These are phyloP conservation scores for Brachypodius melanocephalos DNA, from an alignment of 2,113 vertebrate genomes.

Conservation along the genomic window DNA sequence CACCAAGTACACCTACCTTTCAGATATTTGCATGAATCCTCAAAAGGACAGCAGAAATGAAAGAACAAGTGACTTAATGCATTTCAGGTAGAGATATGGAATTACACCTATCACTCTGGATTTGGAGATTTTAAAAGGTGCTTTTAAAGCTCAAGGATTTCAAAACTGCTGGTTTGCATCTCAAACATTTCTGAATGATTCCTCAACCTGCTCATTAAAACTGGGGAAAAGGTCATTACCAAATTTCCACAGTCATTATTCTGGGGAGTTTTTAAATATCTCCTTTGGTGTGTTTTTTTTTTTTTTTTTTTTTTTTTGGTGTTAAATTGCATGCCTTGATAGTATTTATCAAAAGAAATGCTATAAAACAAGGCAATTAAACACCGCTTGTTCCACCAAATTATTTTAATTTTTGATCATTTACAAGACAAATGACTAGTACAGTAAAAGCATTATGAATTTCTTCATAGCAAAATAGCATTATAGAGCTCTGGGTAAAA, in stretches of 20 bases:
- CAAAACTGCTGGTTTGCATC: neutral
- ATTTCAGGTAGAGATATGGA: neutral
- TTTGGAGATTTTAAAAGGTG: conserved; percentile 22
- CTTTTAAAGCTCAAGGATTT: neutral
- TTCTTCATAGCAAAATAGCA: neutral
- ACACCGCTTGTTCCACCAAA: neutral
- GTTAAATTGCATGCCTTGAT: neutral
- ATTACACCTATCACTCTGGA: neutral
- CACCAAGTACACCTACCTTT: conserved; percentile 73
- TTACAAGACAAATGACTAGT: neutral
- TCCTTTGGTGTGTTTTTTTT: neutral
- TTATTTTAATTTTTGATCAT: neutral
- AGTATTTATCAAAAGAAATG: neutral
- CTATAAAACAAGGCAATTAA: neutral
- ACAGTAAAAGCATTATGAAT: neutral
- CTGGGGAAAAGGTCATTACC: neutral
- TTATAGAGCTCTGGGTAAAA: neutral
- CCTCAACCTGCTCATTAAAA: neutral
- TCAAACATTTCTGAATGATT: neutral
- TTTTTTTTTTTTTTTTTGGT: neutral
- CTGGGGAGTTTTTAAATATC: neutral
- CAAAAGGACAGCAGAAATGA: conserved; percentile 73
- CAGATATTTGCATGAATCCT: conserved; percentile 66
- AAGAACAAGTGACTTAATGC: conserved; percentile 65
- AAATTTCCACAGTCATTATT: neutral